A percentile compares a stretch with the other conserved stretches of the same genome.
Conservation (phyloP, 1,140 invertebrate species). For the Drosophila albomicans region DNA sequence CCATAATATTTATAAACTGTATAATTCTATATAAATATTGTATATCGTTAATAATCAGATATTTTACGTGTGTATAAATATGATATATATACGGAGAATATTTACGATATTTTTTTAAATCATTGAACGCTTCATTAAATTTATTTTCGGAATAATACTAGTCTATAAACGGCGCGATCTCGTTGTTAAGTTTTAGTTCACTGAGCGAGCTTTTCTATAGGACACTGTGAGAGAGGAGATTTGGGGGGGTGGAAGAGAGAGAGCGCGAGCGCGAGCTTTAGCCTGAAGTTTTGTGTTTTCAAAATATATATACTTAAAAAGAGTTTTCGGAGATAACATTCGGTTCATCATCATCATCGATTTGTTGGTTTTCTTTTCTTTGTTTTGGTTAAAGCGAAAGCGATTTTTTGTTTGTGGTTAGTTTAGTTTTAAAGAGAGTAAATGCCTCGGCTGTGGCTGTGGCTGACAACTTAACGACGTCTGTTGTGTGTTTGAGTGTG, state of each 20-base stretch:
- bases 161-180: constrained; percentile 24
- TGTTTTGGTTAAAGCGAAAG: constrained; percentile 61
- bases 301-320: constrained; percentile 1
- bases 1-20: constrained; percentile 12
- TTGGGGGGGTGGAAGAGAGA: background rate
- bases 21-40: constrained; percentile 40
- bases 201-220: constrained; percentile 31
- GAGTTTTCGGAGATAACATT: background rate
- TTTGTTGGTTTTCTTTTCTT: constrained; percentile 20
- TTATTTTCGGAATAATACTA: constrained; percentile 10
- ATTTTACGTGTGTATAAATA: constrained; percentile 15
- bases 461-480: constrained; percentile 74
- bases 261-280: constrained; percentile 22
- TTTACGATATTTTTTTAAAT: constrained; percentile 22
- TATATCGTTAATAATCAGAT: constrained; percentile 33
- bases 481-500: constrained; percentile 38
- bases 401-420: constrained; percentile 47
- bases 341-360: constrained; percentile 1
- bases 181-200: constrained; percentile 22
- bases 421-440: constrained; percentile 49
- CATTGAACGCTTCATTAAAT: constrained; percentile 19
- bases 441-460: constrained; percentile 58
- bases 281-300: background rate
- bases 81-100: constrained; percentile 16
- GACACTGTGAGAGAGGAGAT: constrained; percentile 10